Evolutionary conservation across 1,140 invertebrate genomes (phyloP).

Genomic region (Aleiodes sp.): DNA sequence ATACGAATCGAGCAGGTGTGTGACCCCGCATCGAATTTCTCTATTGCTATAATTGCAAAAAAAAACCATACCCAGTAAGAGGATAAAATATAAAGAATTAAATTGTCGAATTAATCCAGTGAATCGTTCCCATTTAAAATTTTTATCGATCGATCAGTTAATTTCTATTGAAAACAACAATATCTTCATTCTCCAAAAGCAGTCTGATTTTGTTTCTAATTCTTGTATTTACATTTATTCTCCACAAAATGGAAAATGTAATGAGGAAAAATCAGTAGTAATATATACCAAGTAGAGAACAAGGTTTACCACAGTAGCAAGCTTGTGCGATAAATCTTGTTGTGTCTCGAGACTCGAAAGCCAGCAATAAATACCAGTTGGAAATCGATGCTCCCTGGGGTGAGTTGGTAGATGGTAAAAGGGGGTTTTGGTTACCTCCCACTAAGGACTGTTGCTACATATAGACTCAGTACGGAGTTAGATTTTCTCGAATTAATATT

Average conservation of each 20-base stretch:
- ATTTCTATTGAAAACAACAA: too few relatives aligned
- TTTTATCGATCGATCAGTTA: too few relatives aligned
- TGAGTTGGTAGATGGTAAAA: neutral
- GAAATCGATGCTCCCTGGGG: slow-evolving; percentile 5
- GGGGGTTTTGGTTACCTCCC: neutral
- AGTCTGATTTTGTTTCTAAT: too few relatives aligned
- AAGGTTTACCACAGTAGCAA: slow-evolving; percentile 4
- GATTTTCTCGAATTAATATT: too few relatives aligned
- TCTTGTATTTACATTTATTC: neutral
- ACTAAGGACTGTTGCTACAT: slow-evolving; percentile 1
- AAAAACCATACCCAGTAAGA: too few relatives aligned
- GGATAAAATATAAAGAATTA: too few relatives aligned
- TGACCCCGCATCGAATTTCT: too few relatives aligned
- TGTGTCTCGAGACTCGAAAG: slow-evolving; percentile 2
- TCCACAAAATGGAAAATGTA: neutral
- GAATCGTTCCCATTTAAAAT: too few relatives aligned
- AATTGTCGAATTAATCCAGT: too few relatives aligned
- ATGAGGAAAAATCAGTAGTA: slow-evolving; percentile 6
- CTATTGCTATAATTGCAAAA: too few relatives aligned
- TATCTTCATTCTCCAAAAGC: too few relatives aligned
- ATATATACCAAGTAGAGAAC: slow-evolving; percentile 8
- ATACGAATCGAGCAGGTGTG: too few relatives aligned
- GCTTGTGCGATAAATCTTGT: slow-evolving; percentile 2
- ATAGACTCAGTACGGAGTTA: neutral
- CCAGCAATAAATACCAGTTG: slow-evolving; percentile 10